phyloP scores from a whole-genome alignment of 2,797 vertebrate species.

The Hoplostethus atlanticus region DNA sequence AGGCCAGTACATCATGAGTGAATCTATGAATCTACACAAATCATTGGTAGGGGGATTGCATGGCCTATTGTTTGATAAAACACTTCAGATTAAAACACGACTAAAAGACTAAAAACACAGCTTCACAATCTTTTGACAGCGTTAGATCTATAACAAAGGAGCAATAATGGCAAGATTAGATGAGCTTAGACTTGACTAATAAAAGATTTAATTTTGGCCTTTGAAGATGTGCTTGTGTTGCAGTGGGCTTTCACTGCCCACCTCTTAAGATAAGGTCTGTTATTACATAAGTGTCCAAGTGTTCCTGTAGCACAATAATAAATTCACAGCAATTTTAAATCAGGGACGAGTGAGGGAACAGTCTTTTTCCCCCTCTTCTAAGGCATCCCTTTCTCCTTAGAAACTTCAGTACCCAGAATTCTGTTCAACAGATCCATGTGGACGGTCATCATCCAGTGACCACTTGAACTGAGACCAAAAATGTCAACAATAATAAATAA shows the following conservation, averaged over 20 bases:
- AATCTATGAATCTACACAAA: not conserved
- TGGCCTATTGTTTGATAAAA: not conserved
- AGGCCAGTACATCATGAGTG: not conserved
- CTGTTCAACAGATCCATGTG: constrained; percentile 87
- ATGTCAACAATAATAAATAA: constrained; percentile 87
- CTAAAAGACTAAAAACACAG: constrained; percentile 47
- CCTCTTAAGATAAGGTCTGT: constrained; percentile 54
- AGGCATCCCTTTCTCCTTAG: constrained; percentile 64
- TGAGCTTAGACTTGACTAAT: constrained; percentile 32
- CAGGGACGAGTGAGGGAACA: constrained; percentile 67
- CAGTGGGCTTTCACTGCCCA: constrained; percentile 50
- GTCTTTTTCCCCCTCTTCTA: constrained; percentile 33
- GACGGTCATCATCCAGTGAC: constrained; percentile 84
- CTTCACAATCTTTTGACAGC: constrained; percentile 74
- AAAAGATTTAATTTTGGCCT: constrained; percentile 50
- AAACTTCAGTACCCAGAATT: constrained; percentile 80
- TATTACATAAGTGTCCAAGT: constrained; percentile 19
- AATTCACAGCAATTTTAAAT: constrained; percentile 86
- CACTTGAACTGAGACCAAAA: constrained; percentile 74
- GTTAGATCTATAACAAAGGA: constrained; percentile 43
- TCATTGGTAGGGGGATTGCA: not conserved
- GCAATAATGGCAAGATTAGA: constrained; percentile 59
- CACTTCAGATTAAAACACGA: not conserved
- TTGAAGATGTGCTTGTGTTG: constrained; percentile 39
- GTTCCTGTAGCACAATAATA: constrained; percentile 60